Evolutionary conservation across 2,888 invertebrate species (phyloP).

Genomic region (Sialis fuliginosa): DNA sequence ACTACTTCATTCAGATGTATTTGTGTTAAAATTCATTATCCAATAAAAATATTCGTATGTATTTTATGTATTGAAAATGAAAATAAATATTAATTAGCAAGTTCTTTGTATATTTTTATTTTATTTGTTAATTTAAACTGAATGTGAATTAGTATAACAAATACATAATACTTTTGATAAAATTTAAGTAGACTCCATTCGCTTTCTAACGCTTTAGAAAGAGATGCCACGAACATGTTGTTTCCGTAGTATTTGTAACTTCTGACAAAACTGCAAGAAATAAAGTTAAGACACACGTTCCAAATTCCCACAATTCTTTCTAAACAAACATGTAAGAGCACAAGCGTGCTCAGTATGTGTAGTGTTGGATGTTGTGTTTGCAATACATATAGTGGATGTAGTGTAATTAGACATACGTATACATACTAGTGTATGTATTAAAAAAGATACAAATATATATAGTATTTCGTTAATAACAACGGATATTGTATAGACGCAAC

Average conservation of each 20-base stretch:
- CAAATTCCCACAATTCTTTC: slow-evolving; percentile 1
- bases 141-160: too few relatives aligned
- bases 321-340: background rate
- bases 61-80: too few relatives aligned
- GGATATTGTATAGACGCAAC: slow-evolving; percentile 19
- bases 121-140: too few relatives aligned
- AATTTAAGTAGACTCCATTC: too few relatives aligned
- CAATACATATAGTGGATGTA: slow-evolving; percentile 1
- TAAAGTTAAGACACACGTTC: background rate
- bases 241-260: background rate
- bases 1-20: too few relatives aligned
- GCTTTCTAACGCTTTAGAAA: background rate
- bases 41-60: too few relatives aligned
- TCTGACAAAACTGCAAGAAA: slow-evolving; percentile 1
- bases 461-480: slow-evolving; percentile 14
- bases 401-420: slow-evolving; percentile 2
- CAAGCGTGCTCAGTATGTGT: background rate
- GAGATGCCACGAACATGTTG: background rate
- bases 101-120: too few relatives aligned
- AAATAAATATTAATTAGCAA: too few relatives aligned
- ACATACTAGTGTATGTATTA: background rate
- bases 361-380: background rate
- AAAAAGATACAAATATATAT: slow-evolving; percentile 6
- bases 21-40: too few relatives aligned
- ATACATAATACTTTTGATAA: too few relatives aligned